A percentile compares a stretch with the other conserved stretches of the same genome.
Conservation (phyloP, 1,140 invertebrate genomes). For the Sitobion miscanthi region DNA sequence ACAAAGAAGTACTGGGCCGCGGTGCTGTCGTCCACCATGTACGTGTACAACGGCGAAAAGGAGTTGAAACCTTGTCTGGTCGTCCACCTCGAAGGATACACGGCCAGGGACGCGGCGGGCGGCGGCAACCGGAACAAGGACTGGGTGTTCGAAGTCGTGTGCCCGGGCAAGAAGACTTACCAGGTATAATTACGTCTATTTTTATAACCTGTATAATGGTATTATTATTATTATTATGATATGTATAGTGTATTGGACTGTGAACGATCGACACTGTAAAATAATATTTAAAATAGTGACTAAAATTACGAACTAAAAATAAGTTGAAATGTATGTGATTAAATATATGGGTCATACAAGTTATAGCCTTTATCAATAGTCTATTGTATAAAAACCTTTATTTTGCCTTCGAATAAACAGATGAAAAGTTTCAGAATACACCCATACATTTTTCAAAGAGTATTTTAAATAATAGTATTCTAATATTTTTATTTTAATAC, state of each 20-base stretch:
- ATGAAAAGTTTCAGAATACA: neutral
- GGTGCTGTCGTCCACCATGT: constrained; percentile 57
- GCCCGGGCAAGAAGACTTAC: constrained; percentile 59
- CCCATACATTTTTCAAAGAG: neutral
- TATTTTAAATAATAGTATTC: too few relatives aligned
- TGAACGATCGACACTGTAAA: neutral
- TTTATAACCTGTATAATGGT: neutral
- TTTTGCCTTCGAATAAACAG: neutral
- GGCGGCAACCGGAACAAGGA: constrained; percentile 53
- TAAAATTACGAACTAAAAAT: neutral
- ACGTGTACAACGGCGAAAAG: constrained; percentile 57
- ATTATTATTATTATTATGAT: too few relatives aligned
- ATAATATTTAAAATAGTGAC: neutral
- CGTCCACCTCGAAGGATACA: constrained; percentile 58
- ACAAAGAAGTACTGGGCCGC: constrained; percentile 58
- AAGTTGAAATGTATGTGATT: neutral
- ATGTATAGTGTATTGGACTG: too few relatives aligned
- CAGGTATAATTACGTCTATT: constrained; percentile 50
- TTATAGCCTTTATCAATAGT: neutral
- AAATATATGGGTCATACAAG: too few relatives aligned
- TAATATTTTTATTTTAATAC: too few relatives aligned
- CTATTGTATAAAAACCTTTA: neutral
- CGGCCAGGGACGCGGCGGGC: constrained; percentile 55
- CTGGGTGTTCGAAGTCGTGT: constrained; percentile 58
- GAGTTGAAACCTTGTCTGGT: constrained; percentile 56